Evolutionary conservation across 2,888 invertebrate species (phyloP).

Genomic region (Lasioglossum zephyrum): DNA sequence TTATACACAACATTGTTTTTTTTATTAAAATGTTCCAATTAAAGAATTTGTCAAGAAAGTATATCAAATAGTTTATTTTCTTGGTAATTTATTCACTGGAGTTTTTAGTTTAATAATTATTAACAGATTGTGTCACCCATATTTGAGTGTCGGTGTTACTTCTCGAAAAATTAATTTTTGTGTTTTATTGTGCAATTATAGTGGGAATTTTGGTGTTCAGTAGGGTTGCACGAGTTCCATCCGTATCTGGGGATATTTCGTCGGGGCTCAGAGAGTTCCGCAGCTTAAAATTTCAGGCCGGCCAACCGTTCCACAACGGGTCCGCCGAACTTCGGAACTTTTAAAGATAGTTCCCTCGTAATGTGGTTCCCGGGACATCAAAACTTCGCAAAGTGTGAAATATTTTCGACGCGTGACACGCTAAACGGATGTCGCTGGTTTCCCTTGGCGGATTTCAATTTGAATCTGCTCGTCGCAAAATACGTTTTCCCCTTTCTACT

Average conservation of each 20-base stretch:
- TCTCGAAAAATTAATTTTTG: background rate
- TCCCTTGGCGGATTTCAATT: background rate
- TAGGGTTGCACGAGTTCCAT: background rate
- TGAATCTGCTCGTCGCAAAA: conserved; percentile 11
- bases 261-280: background rate
- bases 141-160: background rate
- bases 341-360: conserved; percentile 12
- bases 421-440: conserved; percentile 10
- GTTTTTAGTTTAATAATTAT: background rate
- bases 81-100: background rate
- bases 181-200: background rate
- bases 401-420: conserved; percentile 23
- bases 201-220: background rate
- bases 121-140: background rate
- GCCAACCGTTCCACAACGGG: background rate
- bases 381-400: conserved; percentile 17
- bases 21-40: background rate
- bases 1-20: background rate
- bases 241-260: background rate
- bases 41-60: background rate
- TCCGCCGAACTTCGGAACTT: conserved; percentile 3
- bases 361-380: conserved; percentile 9
- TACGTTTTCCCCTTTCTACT: background rate
- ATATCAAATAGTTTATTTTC: background rate
- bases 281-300: conserved; percentile 7